Evolutionary conservation across 2,888 invertebrate genomes (phyloP).

Genomic region (Drosophila prolongata): DNA sequence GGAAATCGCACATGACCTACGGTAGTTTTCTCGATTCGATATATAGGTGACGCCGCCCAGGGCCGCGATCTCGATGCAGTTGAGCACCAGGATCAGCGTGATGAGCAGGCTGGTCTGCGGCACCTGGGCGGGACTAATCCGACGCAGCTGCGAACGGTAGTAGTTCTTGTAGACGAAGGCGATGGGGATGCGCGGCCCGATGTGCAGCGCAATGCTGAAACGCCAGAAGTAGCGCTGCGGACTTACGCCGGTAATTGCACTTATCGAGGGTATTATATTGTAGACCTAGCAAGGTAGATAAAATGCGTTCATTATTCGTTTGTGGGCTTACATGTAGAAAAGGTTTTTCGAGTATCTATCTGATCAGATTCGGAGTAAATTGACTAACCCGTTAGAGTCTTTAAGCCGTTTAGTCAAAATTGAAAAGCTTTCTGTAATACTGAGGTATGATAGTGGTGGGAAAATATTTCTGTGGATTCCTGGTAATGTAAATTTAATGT

Average conservation of each 20-base stretch:
- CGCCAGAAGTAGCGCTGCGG: constrained; percentile 97
- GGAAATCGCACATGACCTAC: constrained; percentile 87
- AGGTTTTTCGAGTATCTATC: too few species aligned
- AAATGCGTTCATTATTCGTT: too few species aligned
- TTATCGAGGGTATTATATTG: constrained; percentile 97
- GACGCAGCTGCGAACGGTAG: constrained; percentile 87
- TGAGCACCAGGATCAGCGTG: constrained; percentile 91
- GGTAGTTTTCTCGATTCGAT: constrained; percentile 97
- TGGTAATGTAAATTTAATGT: too few species aligned
- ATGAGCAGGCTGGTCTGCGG: constrained; percentile 87
- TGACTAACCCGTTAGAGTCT: too few species aligned
- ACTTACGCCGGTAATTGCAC: constrained; percentile 96
- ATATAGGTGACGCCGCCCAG: constrained; percentile 97
- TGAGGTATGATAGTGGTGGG: too few species aligned
- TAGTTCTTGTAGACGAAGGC: constrained; percentile 94
- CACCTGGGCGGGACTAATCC: constrained; percentile 68
- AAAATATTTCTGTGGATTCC: too few species aligned
- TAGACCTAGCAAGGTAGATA: constrained; percentile 87
- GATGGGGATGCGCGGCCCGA: constrained; percentile 95
- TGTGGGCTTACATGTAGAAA: too few species aligned
- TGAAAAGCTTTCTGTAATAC: too few species aligned
- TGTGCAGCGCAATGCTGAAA: constrained; percentile 95
- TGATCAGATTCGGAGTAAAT: too few species aligned
- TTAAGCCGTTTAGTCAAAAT: too few species aligned
- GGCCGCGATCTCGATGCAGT: constrained; percentile 92